These are phyloP conservation scores for Cerastis leucographa DNA, from an alignment of 2,888 invertebrate species.

Conservation along the genomic window DNA sequence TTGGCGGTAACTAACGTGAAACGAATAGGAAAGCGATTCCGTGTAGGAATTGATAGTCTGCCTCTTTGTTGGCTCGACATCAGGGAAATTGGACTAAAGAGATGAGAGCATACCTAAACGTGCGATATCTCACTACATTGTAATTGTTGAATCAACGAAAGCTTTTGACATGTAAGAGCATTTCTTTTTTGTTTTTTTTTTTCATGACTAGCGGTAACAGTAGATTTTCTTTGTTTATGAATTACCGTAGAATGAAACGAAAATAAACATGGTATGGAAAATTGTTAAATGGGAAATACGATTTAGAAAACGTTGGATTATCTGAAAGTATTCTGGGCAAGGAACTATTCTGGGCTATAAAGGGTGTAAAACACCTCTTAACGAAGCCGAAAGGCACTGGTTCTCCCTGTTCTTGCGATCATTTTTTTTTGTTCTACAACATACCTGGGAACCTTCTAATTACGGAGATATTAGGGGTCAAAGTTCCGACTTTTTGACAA, in stretches of 20 bases:
- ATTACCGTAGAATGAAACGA: too few relatives aligned
- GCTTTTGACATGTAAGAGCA: conserved; percentile 22
- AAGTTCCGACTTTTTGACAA: too few relatives aligned
- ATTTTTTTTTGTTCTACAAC: too few relatives aligned
- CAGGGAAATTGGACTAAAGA: conserved; percentile 44
- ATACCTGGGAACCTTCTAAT: too few relatives aligned
- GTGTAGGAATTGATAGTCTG: conserved; percentile 18
- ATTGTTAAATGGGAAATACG: neutral
- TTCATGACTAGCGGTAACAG: neutral
- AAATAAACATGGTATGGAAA: too few relatives aligned
- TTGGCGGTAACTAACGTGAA: conserved; percentile 48
- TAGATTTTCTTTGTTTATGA: too few relatives aligned
- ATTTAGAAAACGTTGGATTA: neutral
- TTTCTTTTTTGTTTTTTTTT: neutral
- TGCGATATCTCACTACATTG: neutral
- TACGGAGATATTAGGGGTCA: too few relatives aligned
- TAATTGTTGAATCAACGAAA: neutral
- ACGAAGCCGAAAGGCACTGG: too few relatives aligned
- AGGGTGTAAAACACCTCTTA: too few relatives aligned
- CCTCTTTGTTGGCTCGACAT: conserved; percentile 37
- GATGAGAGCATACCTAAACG: conserved; percentile 9
- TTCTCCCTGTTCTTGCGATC: too few relatives aligned
- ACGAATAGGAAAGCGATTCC: conserved; percentile 54
- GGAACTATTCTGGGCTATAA: conserved; percentile 13
- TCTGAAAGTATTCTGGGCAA: too few relatives aligned